phyloP scores from a whole-genome alignment of 2,113 vertebrate species.

The Catagonus wagneri region DNA sequence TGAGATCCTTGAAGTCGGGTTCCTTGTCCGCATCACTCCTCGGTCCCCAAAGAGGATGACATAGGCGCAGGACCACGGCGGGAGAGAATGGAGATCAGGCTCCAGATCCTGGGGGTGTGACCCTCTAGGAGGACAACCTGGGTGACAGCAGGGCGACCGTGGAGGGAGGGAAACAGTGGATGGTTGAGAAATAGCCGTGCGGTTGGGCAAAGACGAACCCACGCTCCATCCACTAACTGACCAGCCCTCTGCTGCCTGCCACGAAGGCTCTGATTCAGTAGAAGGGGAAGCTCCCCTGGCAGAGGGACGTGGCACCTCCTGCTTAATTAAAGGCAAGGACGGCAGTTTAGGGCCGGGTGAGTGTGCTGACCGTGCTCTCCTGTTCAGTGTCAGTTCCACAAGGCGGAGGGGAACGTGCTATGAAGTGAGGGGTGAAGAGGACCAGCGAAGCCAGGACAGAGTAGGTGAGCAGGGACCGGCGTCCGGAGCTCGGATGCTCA shows the following conservation, averaged over 20 bases:
- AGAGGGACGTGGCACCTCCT: not conserved
- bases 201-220: not conserved
- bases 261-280: not conserved
- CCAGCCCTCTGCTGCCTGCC: not conserved
- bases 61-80: not conserved
- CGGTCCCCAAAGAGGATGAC: not conserved
- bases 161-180: not conserved
- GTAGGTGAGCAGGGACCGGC: not conserved
- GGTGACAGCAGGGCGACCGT: not conserved
- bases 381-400: too few species aligned
- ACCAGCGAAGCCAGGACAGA: not conserved
- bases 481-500: accelerated
- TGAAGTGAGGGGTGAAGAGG: not conserved
- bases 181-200: not conserved
- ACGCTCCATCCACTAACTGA: accelerated
- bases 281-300: not conserved
- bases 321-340: not conserved
- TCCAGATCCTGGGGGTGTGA: accelerated
- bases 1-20: not conserved
- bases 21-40: not conserved
- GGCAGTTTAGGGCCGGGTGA: accelerated
- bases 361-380: not conserved
- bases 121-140: not conserved
- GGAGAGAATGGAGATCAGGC: not conserved
- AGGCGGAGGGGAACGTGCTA: not conserved